Evolutionary conservation across 2,797 vertebrate genomes (phyloP).

Genomic region (Coranthus polyacanthus): DNA sequence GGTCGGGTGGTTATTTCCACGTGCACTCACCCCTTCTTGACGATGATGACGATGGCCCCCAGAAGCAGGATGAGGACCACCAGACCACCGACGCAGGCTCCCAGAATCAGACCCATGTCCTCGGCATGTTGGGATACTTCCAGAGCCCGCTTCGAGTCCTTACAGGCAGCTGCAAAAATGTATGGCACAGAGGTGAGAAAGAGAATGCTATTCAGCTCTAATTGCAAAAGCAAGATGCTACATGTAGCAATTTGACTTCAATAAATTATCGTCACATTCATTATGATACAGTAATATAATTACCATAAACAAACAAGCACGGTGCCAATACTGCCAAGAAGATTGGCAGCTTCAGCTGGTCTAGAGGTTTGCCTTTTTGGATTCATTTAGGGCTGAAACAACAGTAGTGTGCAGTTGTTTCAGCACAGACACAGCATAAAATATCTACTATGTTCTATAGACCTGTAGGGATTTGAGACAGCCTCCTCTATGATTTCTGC

Average conservation of each 20-base stretch:
- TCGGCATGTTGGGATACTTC: conserved; percentile 95
- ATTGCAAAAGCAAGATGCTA: conserved; percentile 16
- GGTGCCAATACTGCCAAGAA: conserved; percentile 1
- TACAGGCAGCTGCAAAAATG: conserved; percentile 89
- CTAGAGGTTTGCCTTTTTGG: conserved; percentile 9
- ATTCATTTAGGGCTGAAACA: conserved; percentile 24
- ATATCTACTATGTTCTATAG: no score
- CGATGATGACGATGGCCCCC: conserved; percentile 91
- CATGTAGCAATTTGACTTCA: conserved; percentile 6
- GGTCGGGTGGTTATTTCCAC: not conserved
- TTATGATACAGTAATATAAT: conserved; percentile 31
- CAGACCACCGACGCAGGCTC: conserved; percentile 92
- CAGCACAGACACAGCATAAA: not conserved
- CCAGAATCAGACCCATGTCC: conserved; percentile 96
- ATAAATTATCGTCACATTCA: conserved; percentile 30
- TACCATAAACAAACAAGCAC: conserved; percentile 29
- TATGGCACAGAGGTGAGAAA: conserved; percentile 3
- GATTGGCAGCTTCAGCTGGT: conserved; percentile 21
- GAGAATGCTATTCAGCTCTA: not conserved
- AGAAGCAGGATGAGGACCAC: conserved; percentile 93
- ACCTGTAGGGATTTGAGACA: no score
- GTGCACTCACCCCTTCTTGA: conserved; percentile 92
- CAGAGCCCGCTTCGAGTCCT: conserved; percentile 91
- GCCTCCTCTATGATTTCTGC: no score
- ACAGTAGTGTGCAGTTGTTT: not conserved